These are phyloP conservation scores for Rhadinocentrus ornatus DNA, from an alignment of 2,797 vertebrate species.

Conservation along the genomic window DNA sequence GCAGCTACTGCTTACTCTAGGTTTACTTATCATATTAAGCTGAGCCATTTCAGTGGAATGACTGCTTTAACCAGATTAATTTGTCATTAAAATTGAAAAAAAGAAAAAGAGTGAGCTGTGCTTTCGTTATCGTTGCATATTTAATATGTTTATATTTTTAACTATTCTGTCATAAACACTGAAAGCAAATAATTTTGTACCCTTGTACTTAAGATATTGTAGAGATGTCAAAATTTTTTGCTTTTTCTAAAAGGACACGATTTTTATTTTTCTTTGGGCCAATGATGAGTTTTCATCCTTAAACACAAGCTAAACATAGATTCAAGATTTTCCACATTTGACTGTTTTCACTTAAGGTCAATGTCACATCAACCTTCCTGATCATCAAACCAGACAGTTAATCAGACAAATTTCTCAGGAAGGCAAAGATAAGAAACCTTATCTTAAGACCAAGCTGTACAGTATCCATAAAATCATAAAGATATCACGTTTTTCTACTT, in stretches of 20 bases:
- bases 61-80: neutral
- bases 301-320: neutral
- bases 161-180: no score
- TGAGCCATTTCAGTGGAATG: neutral
- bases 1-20: neutral
- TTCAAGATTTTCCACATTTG: neutral
- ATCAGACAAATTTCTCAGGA: conserved; percentile 18
- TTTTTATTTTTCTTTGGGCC: neutral
- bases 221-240: neutral
- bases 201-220: neutral
- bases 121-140: no score
- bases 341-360: neutral
- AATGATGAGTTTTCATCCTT: neutral
- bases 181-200: neutral
- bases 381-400: conserved; percentile 25
- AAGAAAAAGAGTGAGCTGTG: no score
- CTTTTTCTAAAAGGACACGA: neutral
- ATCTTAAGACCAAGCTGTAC: conserved; percentile 23
- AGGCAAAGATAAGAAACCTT: conserved; percentile 47
- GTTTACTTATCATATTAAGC: neutral
- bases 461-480: conserved; percentile 61
- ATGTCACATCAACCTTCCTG: neutral
- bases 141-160: neutral
- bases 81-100: no score
- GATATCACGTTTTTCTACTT: conserved; percentile 25